Evolutionary conservation across 1,140 invertebrate genomes (phyloP).

Genomic region (Drosophila funebris): DNA sequence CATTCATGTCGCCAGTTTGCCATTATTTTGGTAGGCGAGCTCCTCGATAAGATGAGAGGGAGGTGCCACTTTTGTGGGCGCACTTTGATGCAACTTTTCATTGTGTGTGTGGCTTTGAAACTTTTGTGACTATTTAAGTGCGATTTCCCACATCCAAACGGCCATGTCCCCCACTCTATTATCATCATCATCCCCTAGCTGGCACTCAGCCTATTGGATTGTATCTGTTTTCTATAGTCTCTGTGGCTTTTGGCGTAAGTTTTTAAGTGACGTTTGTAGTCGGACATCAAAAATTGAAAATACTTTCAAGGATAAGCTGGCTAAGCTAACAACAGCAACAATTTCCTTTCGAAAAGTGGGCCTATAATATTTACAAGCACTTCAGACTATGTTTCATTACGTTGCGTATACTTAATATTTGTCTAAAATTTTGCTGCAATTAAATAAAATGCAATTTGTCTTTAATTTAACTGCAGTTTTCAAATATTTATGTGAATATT

Average conservation of each 20-base stretch:
- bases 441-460: too few relatives aligned
- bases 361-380: not conserved
- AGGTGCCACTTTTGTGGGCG: conserved; percentile 9
- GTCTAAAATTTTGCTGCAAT: too few relatives aligned
- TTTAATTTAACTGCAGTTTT: too few relatives aligned
- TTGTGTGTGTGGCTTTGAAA: conserved; percentile 45
- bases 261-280: conserved; percentile 44
- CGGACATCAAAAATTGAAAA: conserved; percentile 28
- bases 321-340: not conserved
- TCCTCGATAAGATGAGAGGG: not conserved
- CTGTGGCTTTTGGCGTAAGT: conserved; percentile 30
- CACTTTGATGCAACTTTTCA: conserved; percentile 41
- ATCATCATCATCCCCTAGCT: not conserved
- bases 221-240: conserved; percentile 15
- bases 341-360: not conserved
- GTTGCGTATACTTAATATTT: not conserved
- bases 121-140: conserved; percentile 38
- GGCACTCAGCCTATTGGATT: conserved; percentile 31
- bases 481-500: too few relatives aligned
- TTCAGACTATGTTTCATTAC: not conserved
- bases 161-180: not conserved
- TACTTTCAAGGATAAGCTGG: conserved; percentile 22
- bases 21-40: conserved; percentile 21
- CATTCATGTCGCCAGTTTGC: conserved; percentile 34
- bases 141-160: not conserved